Conservation (phyloP, 2,113 vertebrate species). For the Abramis brama region DNA sequence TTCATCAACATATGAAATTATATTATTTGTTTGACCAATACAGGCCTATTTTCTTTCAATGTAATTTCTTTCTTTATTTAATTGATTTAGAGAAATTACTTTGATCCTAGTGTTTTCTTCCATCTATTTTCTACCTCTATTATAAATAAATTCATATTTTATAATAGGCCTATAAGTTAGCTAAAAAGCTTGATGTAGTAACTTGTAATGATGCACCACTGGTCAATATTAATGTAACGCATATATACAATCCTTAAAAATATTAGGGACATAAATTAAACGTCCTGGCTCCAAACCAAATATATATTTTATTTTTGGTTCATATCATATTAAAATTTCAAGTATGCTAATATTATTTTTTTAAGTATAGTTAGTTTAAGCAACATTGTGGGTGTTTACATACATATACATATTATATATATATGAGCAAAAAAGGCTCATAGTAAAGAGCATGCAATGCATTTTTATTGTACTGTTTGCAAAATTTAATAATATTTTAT, state of each 20-base stretch:
- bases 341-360: not conserved
- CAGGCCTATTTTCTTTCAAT: not conserved
- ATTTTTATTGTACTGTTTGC: not conserved
- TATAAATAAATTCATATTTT: too few relatives aligned
- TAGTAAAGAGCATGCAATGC: not conserved
- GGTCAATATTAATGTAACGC: not conserved
- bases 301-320: too few relatives aligned
- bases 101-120: not conserved
- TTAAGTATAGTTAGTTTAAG: not conserved
- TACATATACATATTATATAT: too few relatives aligned
- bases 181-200: not conserved
- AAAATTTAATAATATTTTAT: too few relatives aligned
- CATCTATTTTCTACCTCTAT: too few relatives aligned
- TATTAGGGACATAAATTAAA: not conserved
- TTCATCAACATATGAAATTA: not conserved
- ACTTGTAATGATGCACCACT: too few relatives aligned
- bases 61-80: not conserved
- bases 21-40: not conserved
- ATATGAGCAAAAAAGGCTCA: not conserved
- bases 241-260: not conserved
- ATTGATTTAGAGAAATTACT: not conserved
- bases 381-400: not conserved
- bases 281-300: too few relatives aligned
- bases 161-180: not conserved
- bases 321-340: not conserved